Conservation (phyloP, 2,888 invertebrate genomes). For the Gymnosoma rotundatum region DNA sequence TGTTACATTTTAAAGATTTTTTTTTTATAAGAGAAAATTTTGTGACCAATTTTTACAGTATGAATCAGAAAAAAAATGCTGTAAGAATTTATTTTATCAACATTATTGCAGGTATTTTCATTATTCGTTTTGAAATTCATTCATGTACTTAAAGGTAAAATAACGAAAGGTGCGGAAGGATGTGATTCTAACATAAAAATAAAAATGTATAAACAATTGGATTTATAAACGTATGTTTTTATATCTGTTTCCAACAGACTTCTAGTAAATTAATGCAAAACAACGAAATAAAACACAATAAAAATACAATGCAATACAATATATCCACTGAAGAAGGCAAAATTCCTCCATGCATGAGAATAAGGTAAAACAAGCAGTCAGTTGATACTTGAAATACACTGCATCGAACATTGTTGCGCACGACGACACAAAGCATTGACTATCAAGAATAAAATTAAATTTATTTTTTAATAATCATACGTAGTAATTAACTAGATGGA, state of each 20-base stretch:
- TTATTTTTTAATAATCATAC: not conserved
- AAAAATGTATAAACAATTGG: not conserved
- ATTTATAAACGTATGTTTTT: not conserved
- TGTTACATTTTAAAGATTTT: not conserved
- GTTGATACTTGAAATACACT: slow-evolving; percentile 25
- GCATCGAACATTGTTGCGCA: slow-evolving; percentile 18
- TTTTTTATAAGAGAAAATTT: not conserved
- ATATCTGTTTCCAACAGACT: slow-evolving; percentile 20
- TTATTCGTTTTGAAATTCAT: slow-evolving; percentile 64
- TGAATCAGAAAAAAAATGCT: no score
- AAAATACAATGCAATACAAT: slow-evolving; percentile 20
- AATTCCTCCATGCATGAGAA: not conserved
- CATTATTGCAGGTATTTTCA: slow-evolving; percentile 63
- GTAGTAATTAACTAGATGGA: no score
- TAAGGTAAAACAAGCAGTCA: not conserved
- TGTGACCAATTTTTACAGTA: slow-evolving; percentile 1
- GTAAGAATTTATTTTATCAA: slow-evolving; percentile 58
- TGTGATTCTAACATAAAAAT: slow-evolving; percentile 32
- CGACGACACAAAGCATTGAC: not conserved
- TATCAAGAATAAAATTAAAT: slow-evolving; percentile 19
- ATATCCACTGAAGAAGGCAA: not conserved
- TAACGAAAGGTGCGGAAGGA: slow-evolving; percentile 59
- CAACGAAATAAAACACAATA: slow-evolving; percentile 18
- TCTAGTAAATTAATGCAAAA: slow-evolving; percentile 28
- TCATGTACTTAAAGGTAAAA: slow-evolving; percentile 50